Conservation (phyloP, 2,888 invertebrate species). For the Drosophila rubida region DNA sequence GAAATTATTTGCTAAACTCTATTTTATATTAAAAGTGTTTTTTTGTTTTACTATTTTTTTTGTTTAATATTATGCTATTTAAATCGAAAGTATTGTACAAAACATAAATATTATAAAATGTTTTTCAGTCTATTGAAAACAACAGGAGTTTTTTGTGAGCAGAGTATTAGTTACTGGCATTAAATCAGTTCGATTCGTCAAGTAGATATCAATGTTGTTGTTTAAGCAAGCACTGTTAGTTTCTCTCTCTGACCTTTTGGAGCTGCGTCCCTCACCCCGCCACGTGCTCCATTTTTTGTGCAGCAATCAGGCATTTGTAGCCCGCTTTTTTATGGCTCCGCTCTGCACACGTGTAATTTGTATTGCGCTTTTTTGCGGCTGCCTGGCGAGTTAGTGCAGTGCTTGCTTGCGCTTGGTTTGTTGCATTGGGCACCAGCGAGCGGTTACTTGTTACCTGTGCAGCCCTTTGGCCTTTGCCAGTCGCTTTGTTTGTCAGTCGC, state of each 20-base stretch:
- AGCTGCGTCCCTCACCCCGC: neutral
- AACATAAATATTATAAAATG: no score
- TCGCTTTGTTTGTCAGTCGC: constrained; percentile 35
- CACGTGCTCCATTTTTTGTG: constrained; percentile 10
- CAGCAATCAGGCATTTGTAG: constrained; percentile 65
- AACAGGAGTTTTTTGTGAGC: no score
- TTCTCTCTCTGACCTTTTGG: neutral
- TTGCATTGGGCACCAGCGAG: neutral
- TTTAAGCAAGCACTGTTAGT: neutral
- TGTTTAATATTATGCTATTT: no score
- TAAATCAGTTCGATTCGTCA: neutral
- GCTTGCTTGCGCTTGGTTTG: neutral
- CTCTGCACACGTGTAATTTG: constrained; percentile 64
- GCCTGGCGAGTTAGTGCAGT: constrained; percentile 2
- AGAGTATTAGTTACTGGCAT: no score
- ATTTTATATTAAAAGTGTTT: no score
- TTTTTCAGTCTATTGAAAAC: no score
- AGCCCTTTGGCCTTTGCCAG: constrained; percentile 19
- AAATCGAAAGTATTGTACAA: no score
- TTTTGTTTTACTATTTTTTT: no score
- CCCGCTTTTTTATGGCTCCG: constrained; percentile 41
- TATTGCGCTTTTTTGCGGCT: constrained; percentile 51
- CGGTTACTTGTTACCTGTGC: constrained; percentile 12
- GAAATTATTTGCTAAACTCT: no score
- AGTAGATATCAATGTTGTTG: neutral